Evolutionary conservation across 1,140 invertebrate genomes (phyloP).

Genomic region (Monomorium pharaonis): DNA sequence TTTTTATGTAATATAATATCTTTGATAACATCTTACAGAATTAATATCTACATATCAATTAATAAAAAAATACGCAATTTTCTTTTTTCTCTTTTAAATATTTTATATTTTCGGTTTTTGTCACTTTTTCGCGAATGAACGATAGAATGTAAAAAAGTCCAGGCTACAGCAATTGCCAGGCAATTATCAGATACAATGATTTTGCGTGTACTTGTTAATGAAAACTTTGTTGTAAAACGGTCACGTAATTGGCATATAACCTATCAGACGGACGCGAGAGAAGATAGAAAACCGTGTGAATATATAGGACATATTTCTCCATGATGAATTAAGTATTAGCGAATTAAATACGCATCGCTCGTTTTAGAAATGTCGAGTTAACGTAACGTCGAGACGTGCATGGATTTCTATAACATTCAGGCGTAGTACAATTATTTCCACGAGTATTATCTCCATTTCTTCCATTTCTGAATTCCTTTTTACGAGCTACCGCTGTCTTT

Average conservation of each 20-base stretch:
- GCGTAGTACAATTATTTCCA: constrained; percentile 56
- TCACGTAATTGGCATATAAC: background rate
- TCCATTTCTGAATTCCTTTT: constrained; percentile 30
- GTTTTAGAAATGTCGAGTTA: constrained; percentile 53
- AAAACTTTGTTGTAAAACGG: constrained; percentile 10
- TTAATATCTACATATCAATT: too few species aligned
- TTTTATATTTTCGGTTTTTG: too few species aligned
- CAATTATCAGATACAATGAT: background rate
- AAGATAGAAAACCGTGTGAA: background rate
- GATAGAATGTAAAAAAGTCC: background rate
- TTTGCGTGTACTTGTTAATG: background rate
- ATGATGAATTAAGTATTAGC: constrained; percentile 6
- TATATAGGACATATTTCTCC: background rate
- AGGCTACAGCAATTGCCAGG: background rate
- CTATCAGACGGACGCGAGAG: background rate
- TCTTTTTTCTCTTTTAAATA: too few species aligned
- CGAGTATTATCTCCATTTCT: constrained; percentile 48
- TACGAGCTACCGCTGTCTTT: constrained; percentile 24
- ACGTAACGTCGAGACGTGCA: constrained; percentile 66
- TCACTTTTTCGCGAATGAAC: too few species aligned
- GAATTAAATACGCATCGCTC: constrained; percentile 4
- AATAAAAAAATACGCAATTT: too few species aligned
- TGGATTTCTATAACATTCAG: constrained; percentile 66
- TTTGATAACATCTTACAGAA: too few species aligned
- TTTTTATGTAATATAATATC: too few species aligned